Evolutionary conservation across 2,113 vertebrate genomes (phyloP), one percentile per base, ranked within the genome.

Genomic region (Kryptolebias marmoratus): DNA sequence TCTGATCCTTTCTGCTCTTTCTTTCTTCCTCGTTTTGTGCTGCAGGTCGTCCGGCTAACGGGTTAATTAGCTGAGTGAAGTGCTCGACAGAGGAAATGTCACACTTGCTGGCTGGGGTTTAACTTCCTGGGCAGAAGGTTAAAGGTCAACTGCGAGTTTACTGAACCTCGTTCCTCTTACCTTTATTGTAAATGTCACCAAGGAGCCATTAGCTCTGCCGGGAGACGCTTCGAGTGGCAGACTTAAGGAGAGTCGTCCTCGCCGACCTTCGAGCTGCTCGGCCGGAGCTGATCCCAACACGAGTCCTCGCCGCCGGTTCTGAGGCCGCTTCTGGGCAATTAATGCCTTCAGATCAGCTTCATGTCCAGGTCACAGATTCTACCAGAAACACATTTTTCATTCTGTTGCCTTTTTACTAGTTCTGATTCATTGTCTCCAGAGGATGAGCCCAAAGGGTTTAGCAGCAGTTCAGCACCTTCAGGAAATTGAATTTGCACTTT

Each of bases 141-240:
- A 81, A 81, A 91, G 90, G 91, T 82, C 60, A 10, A 72, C 45
- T 7, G 76, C 64, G 22, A 62, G 87, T 92, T 87, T 84, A 81
- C 82, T 80, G 88, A 89, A 87, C 88, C 78, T 88, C 65, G 62
- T 87, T 81, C 88, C 82, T 60, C 79, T 90, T 88, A 87, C 91
- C 90, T 92, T 92, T 91, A 88, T 91, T 80, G 13, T 85, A 94
- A 94, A 93, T 93, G 93, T 92, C 92, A 92, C 72, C 75, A 73
- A 87, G 84, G 82, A 90, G 49, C 83, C 85, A 85, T 90, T 80
- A 90, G 72, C 70, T 36, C 42, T 16, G 13, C 50, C 11, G 2
- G 57, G 49, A 55, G 65, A 55, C 18, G 54, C 53, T 64, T 80
- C 36, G 49, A 61, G 71, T 55, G 75, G 56, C 14, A 13, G 63